Evolutionary conservation across 2,797 vertebrate genomes (phyloP).

Genomic region (Xiphophorus birchmanni): DNA sequence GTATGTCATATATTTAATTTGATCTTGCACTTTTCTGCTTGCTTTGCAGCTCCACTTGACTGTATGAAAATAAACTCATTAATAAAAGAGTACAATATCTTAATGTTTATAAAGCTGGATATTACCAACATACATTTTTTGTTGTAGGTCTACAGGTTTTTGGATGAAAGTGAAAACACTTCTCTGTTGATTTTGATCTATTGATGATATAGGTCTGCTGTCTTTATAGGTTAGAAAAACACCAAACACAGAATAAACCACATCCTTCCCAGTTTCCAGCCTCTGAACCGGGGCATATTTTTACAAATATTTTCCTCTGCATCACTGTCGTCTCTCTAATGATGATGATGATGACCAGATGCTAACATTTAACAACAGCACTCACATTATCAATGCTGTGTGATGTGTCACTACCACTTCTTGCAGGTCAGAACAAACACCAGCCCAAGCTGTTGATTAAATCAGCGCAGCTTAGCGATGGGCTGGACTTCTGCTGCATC

Average conservation of each 20-base stretch:
- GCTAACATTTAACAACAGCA: neutral
- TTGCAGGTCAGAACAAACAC: constrained; percentile 20
- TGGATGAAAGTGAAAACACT: neutral
- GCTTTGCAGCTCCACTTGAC: neutral
- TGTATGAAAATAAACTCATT: neutral
- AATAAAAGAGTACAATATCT: neutral
- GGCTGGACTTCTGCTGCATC: constrained; percentile 5
- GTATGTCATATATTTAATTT: neutral
- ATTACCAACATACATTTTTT: neutral
- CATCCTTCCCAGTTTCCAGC: constrained; percentile 4
- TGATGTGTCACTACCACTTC: constrained; percentile 4
- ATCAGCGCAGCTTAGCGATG: constrained; percentile 5
- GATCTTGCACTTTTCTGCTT: neutral
- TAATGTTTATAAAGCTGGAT: neutral
- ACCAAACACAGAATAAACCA: neutral
- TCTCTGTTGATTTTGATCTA: neutral
- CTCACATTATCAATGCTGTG: constrained; percentile 7
- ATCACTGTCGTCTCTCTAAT: constrained; percentile 2
- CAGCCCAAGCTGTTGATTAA: constrained; percentile 31
- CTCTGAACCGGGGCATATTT: constrained; percentile 5
- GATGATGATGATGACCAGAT: constrained; percentile 20
- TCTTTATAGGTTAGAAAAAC: neutral
- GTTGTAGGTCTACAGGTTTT: neutral
- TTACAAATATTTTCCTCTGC: constrained; percentile 5
- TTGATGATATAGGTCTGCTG: neutral